These are phyloP conservation scores for Cacoxenus indagator DNA, from an alignment of 2,888 invertebrate genomes.

Conservation along the genomic window DNA sequence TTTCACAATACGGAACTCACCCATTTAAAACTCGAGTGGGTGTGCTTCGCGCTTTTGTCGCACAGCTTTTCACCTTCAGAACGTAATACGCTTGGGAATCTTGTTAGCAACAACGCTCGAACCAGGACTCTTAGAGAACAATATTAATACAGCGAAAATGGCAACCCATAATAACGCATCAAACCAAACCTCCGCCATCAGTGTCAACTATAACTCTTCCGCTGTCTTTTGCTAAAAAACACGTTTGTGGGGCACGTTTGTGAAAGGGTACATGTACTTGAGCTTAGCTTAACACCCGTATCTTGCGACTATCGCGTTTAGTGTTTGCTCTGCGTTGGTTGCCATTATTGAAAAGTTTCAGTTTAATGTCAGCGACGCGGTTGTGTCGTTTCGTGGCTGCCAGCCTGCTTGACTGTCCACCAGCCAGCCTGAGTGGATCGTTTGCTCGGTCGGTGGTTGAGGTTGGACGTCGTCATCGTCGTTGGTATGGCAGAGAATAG, in stretches of 20 bases:
- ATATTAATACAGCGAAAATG: slow-evolving; percentile 59
- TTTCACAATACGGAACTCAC: too few species aligned
- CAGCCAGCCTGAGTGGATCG: not conserved
- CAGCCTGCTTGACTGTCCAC: not conserved
- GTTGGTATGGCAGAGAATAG: slow-evolving; percentile 38
- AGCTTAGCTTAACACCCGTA: slow-evolving; percentile 9
- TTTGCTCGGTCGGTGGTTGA: not conserved
- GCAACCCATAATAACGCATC: slow-evolving; percentile 60
- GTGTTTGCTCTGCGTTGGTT: slow-evolving; percentile 42
- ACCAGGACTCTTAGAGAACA: slow-evolving; percentile 40
- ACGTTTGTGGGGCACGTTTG: too few species aligned
- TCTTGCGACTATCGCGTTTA: slow-evolving; percentile 24
- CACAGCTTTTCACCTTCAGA: slow-evolving; percentile 59
- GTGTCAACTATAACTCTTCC: slow-evolving; percentile 37
- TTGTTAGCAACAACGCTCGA: slow-evolving; percentile 49
- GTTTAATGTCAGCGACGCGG: slow-evolving; percentile 52
- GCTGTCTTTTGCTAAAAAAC: slow-evolving; percentile 2
- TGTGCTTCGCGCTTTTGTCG: slow-evolving; percentile 50
- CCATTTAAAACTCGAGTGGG: slow-evolving; percentile 60
- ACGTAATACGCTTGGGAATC: slow-evolving; percentile 65
- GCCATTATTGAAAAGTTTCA: slow-evolving; percentile 64
- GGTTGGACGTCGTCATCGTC: not conserved
- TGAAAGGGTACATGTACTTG: slow-evolving; percentile 25
- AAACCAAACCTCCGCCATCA: too few species aligned
- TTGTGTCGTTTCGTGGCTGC: slow-evolving; percentile 7